Conservation (phyloP, 2,113 vertebrate species). For the Misgurnus anguillicaudatus region DNA sequence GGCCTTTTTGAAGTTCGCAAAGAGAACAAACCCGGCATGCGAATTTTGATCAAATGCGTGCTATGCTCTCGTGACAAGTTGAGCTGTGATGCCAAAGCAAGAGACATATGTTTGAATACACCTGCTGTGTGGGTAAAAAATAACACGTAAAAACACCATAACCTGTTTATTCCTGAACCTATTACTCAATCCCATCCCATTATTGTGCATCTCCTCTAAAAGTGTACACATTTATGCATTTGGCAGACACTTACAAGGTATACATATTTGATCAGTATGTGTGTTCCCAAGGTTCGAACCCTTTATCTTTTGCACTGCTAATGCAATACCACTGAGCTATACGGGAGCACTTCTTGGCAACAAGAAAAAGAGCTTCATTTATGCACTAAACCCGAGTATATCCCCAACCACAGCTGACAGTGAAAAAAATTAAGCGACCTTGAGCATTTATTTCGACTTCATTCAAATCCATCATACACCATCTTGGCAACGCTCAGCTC, state of each 20-base stretch:
- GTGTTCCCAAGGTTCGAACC: no score
- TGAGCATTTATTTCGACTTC: conserved; percentile 32
- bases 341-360: not conserved
- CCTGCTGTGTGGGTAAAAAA: not conserved
- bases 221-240: no score
- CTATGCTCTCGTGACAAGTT: not conserved
- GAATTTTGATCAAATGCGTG: conserved; percentile 7
- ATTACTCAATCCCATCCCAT: not conserved
- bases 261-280: no score
- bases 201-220: not conserved
- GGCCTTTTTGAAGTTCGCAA: conserved; percentile 44
- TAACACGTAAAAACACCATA: no score
- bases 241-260: no score
- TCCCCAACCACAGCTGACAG: not conserved
- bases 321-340: no score
- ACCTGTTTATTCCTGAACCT: not conserved
- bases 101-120: not conserved
- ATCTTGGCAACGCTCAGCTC: conserved; percentile 41
- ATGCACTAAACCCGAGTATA: not conserved
- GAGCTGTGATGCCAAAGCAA: not conserved
- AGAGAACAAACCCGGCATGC: conserved; percentile 3
- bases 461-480: conserved; percentile 40
- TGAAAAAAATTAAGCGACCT: conserved; percentile 24
- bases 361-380: not conserved
- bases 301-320: no score